These are phyloP conservation scores for Ochropleura plecta DNA, from an alignment of 2,888 invertebrate genomes.

Conservation along the genomic window DNA sequence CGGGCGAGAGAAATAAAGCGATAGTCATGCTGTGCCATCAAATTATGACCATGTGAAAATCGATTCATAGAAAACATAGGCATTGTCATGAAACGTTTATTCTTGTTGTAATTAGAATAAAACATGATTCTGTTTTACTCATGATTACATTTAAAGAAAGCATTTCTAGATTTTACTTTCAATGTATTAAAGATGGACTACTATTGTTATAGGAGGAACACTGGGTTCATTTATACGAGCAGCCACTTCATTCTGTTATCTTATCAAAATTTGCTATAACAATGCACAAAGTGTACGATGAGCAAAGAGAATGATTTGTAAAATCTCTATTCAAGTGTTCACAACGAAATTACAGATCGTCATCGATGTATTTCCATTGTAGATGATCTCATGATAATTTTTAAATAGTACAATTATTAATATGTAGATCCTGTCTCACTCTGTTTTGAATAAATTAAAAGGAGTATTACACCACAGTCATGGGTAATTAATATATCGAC, in stretches of 20 bases:
- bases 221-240: slow-evolving; percentile 41
- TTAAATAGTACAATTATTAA: background rate
- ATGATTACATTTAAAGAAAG: background rate
- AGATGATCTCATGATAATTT: slow-evolving; percentile 27
- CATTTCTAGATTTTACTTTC: background rate
- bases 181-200: background rate
- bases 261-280: slow-evolving; percentile 52
- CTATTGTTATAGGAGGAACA: slow-evolving; percentile 14
- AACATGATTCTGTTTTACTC: background rate
- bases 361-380: slow-evolving; percentile 24
- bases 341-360: slow-evolving; percentile 40
- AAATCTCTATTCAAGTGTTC: slow-evolving; percentile 52
- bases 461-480: background rate
- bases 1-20: background rate
- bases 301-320: slow-evolving; percentile 46
- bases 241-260: slow-evolving; percentile 53
- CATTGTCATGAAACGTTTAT: background rate
- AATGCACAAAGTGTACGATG: slow-evolving; percentile 37
- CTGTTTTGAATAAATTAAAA: slow-evolving; percentile 15
- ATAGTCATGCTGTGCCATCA: background rate
- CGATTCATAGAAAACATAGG: background rate
- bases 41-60: background rate
- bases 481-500: slow-evolving; percentile 7
- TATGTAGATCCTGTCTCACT: background rate
- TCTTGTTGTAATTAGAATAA: background rate